Evolutionary conservation across 1,140 invertebrate species (phyloP).

Genomic region (Sinella curviseta): DNA sequence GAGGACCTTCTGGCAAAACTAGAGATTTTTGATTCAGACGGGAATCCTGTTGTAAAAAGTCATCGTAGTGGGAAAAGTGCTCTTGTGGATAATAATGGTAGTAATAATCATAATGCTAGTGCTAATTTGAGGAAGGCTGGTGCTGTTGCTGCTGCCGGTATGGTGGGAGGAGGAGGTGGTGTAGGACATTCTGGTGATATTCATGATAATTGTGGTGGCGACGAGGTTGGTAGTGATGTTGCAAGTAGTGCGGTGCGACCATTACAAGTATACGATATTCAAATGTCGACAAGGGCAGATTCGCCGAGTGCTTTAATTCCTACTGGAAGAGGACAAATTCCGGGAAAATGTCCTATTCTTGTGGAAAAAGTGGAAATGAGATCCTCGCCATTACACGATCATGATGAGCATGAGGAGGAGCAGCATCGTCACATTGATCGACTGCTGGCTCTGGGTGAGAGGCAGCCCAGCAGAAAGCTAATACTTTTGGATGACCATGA

Average conservation of each 20-base stretch:
- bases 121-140: constrained; percentile 21
- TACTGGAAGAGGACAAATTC: not conserved
- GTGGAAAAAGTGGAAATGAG: constrained; percentile 38
- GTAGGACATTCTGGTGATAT: not conserved
- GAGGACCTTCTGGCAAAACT: constrained; percentile 29
- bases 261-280: constrained; percentile 18
- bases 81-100: not conserved
- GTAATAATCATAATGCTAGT: not conserved
- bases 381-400: constrained; percentile 31
- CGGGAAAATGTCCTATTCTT: constrained; percentile 20
- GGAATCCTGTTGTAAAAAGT: not conserved
- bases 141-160: not conserved
- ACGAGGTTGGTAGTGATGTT: not conserved
- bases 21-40: constrained; percentile 1
- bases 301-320: not conserved
- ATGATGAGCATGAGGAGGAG: not conserved
- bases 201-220: not conserved
- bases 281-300: constrained; percentile 9
- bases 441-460: not conserved
- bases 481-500: not conserved
- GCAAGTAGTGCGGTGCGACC: constrained; percentile 10
- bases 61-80: constrained; percentile 3
- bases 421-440: not conserved
- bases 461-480: not conserved
- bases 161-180: no score